Percentiles rank a stretch among this genome's conserved stretches.
These are phyloP conservation scores for Siphlonurus alternatus DNA, from an alignment of 2,888 invertebrate genomes.

Conservation along the genomic window DNA sequence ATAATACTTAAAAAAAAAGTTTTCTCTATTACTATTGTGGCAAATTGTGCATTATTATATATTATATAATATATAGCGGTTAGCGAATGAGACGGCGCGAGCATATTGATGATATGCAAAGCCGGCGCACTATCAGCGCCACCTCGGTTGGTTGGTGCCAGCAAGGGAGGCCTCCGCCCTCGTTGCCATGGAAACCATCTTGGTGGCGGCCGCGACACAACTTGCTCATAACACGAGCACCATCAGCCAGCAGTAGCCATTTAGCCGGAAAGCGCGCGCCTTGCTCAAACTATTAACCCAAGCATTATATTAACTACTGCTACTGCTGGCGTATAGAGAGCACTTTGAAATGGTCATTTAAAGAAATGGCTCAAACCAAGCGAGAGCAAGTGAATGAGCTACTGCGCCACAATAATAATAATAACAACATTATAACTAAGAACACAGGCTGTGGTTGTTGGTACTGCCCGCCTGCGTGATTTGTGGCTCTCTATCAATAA, in stretches of 20 bases:
- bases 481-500: background rate
- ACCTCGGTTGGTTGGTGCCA: background rate
- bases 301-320: background rate
- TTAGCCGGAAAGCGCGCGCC: background rate
- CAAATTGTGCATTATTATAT: too few species aligned
- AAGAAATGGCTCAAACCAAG: background rate
- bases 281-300: background rate
- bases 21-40: too few species aligned
- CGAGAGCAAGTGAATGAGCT: background rate
- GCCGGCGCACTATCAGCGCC: background rate
- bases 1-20: too few species aligned
- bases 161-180: background rate
- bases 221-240: background rate
- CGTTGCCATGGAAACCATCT: background rate
- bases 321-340: too few species aligned
- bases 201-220: too few species aligned
- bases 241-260: background rate
- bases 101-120: background rate
- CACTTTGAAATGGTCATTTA: background rate
- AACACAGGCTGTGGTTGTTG: too few species aligned
- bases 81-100: background rate
- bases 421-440: too few species aligned
- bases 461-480: background rate
- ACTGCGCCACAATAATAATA: too few species aligned
- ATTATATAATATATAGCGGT: background rate